Evolutionary conservation across 2,888 invertebrate species (phyloP), one percentile per base, ranked within the genome.

Genomic region (Lagria hirta): DNA sequence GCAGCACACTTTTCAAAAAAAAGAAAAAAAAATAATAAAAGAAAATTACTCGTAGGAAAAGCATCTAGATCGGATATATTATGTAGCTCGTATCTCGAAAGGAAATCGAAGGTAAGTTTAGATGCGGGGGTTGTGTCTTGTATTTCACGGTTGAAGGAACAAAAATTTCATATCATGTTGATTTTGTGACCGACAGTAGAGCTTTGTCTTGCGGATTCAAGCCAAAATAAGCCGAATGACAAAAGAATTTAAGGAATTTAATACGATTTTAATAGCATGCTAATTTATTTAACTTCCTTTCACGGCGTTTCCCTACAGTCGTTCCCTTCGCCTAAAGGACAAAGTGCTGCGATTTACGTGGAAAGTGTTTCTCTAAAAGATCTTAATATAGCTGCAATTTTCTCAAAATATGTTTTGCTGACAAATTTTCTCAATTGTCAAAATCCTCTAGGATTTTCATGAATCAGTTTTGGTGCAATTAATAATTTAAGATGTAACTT

Each of bases 151-250:
- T 47, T 62, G 62, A 57, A 49, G 53, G 64, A 57, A 55, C 66
- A 65, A 67, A 67, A 67, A 66, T 67, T 66, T 67, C 67, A 67
- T 67, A 67, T 65, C 63, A 63, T 63, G 67, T 64, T 65, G 66
- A 65, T 66, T 66, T 62, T 63, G 59, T 57, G 60, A 60, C 58
- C 59, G 55, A 54, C 53, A 51, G 43, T 50, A 16, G 26, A 20
- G 49, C 61, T 59, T 61, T 60, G 55, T 58, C 58, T 57, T 57
- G 52, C 21, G 49, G 49, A 28, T 47, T 44, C 52, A 32, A 51
- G 48, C 51, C 30, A 54, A 55, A 54, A 35, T 51, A 47, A 48
- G 49, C 51, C 50, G 46, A 53, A n/a, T 38, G 48, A 14, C 23
- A 22, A 29, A 20, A 30, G 50, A 45, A 37, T 51, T 49, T 53